Percentiles rank a stretch among this genome's conserved stretches.
Evolutionary conservation across 2,888 invertebrate genomes (phyloP).

Genomic region (Sisyra nigra): DNA sequence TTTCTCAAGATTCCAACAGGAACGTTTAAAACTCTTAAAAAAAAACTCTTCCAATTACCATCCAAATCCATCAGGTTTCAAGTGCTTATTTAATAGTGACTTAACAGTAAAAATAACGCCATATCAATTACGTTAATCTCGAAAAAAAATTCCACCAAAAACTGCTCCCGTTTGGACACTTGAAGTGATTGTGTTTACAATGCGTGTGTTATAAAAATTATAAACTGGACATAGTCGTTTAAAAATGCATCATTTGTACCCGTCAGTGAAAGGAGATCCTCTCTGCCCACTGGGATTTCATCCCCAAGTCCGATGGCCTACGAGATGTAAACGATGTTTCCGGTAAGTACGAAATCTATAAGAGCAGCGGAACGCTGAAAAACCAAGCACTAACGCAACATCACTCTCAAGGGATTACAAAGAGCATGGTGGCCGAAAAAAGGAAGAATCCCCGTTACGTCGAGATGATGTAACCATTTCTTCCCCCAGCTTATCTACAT

Average conservation of each 20-base stretch:
- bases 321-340: constrained; percentile 84
- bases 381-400: background rate
- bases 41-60: no score
- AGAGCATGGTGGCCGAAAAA: constrained; percentile 66
- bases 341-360: constrained; percentile 30
- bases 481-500: constrained; percentile 58
- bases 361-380: background rate
- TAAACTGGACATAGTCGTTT: no score
- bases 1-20: no score
- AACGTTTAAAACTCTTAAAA: no score
- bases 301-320: constrained; percentile 88
- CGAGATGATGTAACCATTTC: constrained; percentile 49
- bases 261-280: constrained; percentile 71
- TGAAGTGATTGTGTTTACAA: no score
- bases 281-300: constrained; percentile 85
- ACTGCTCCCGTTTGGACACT: no score
- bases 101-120: no score
- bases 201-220: no score
- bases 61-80: no score
- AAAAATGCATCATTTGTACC: constrained; percentile 57
- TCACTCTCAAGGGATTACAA: constrained; percentile 56
- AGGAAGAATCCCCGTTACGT: constrained; percentile 34
- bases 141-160: no score
- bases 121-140: no score
- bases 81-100: no score